These are phyloP conservation scores for Tethya wilhelma DNA, from an alignment of 37 sponge, comb jelly and placozoan species.

Conservation along the genomic window DNA sequence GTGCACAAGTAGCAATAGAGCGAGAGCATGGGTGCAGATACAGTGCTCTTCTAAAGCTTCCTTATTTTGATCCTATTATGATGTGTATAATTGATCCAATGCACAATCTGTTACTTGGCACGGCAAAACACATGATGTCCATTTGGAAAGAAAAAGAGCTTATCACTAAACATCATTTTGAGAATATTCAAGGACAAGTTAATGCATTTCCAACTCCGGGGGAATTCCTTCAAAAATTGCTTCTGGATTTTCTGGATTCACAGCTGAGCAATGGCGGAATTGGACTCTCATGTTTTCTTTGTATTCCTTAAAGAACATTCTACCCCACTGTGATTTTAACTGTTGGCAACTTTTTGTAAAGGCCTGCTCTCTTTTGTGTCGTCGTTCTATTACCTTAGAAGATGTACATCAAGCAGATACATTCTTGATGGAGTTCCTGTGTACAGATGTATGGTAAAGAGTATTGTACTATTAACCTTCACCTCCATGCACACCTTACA, in stretches of 20 bases:
- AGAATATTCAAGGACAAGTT: slow-evolving; percentile 5
- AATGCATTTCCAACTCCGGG: slow-evolving; percentile 29
- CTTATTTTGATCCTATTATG: slow-evolving; percentile 27
- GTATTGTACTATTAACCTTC: slow-evolving; percentile 22
- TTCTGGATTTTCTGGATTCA: slow-evolving; percentile 43
- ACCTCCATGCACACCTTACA: slow-evolving; percentile 41
- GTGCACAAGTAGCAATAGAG: background rate
- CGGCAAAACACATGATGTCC: slow-evolving; percentile 32
- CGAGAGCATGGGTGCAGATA: background rate
- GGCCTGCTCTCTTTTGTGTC: slow-evolving; percentile 34
- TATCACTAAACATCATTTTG: background rate
- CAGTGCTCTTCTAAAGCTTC: slow-evolving; percentile 6
- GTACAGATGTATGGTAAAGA: slow-evolving; percentile 6
- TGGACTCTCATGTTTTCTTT: slow-evolving; percentile 38
- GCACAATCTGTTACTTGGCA: slow-evolving; percentile 47
- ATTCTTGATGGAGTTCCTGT: background rate
- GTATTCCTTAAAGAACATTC: slow-evolving; percentile 5
- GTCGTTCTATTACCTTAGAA: background rate
- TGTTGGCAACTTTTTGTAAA: slow-evolving; percentile 36
- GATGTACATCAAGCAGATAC: slow-evolving; percentile 27
- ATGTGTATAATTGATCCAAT: slow-evolving; percentile 40
- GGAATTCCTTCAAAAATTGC: slow-evolving; percentile 38
- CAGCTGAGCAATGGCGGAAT: slow-evolving; percentile 49
- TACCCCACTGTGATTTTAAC: slow-evolving; percentile 18
- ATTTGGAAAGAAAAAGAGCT: background rate